Evolutionary conservation across 2,888 invertebrate species (phyloP), one percentile per base, ranked within the genome.

Genomic region (Papilio elwesi): DNA sequence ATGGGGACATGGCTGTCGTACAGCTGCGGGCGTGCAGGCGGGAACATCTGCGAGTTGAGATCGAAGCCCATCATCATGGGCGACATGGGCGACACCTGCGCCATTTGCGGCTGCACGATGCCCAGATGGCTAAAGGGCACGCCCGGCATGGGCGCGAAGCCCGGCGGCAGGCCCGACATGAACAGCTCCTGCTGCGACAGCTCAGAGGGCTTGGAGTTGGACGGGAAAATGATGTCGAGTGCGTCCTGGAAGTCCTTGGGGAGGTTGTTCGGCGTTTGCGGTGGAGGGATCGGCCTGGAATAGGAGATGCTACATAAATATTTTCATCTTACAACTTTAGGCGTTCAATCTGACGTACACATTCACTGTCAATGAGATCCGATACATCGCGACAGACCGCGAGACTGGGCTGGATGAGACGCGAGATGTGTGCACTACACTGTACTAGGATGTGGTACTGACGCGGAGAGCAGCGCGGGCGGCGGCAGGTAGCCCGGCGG

Each of bases 191-290:
- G 79, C 64, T 79, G 80, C 0, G 74, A 62, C 68, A 79, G 69
- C 13, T 82, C 81, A 0, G 72, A 67, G 38, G 77, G 81, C 71
- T 90, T 88, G 26, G 85, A 86, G 7, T 88, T 89, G 0, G 89
- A 82, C 0, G 96, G 96, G 86, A 96, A 96, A 70, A 96, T 95
- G 51, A 96, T 95, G 83, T 95, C 95, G 6, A 96, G 88, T 0
- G 96, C 96, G 70, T 96, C 95, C 76, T 96, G 95, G 80, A 96
- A 94, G 87, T 96, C 96, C 77, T 95, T 94, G 3, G 95, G 95
- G 0, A 96, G 85, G 51, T 74, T 80, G 59, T 77, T 78, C n/a
- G 85, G 85, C 68, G 80, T 73, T n/a, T 77, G 79, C 10, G 80
- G 81, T 10, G 73, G 79, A 36, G 79, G 78, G 36, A 76, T 51